These are phyloP conservation scores for Listronotus bonariensis DNA, from an alignment of 1,140 invertebrate species.

Conservation along the genomic window DNA sequence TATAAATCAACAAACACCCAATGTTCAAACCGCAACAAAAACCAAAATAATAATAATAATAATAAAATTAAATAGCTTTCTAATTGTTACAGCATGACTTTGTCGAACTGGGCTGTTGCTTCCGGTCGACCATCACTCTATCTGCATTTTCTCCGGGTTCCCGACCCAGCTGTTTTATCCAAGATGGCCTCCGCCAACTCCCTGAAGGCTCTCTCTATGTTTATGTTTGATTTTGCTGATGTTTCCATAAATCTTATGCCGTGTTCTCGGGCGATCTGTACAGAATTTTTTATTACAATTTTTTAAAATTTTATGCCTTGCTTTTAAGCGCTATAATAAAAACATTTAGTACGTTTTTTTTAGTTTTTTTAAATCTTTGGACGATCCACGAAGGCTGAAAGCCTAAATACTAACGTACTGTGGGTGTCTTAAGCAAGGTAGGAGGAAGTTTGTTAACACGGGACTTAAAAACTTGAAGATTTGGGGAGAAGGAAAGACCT, in stretches of 20 bases:
- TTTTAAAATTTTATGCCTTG: too few species aligned
- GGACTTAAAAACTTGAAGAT: too few species aligned
- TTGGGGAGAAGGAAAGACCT: too few species aligned
- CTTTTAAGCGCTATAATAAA: too few species aligned
- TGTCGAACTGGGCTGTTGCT: conserved; percentile 57
- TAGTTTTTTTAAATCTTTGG: too few species aligned
- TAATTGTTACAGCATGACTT: conserved; percentile 52
- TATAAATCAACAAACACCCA: not conserved
- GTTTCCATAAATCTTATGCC: conserved; percentile 98
- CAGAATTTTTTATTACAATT: conserved; percentile 13
- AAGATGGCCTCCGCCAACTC: conserved; percentile 96
- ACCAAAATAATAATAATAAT: not conserved
- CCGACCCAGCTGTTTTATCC: conserved; percentile 77
- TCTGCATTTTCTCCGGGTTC: conserved; percentile 70
- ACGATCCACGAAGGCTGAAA: too few species aligned
- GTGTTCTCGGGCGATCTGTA: conserved; percentile 95
- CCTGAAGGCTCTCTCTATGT: conserved; percentile 96
- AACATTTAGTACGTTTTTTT: too few species aligned
- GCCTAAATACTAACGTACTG: too few species aligned
- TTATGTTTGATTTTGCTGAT: conserved; percentile 96
- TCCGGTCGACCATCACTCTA: conserved; percentile 67
- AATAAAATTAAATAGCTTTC: conserved; percentile 7
- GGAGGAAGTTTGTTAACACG: too few species aligned
- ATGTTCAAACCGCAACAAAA: not conserved
- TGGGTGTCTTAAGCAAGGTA: too few species aligned